These are phyloP conservation scores for Hypothenemus hampei DNA, from an alignment of 1,140 invertebrate genomes.

Conservation along the genomic window DNA sequence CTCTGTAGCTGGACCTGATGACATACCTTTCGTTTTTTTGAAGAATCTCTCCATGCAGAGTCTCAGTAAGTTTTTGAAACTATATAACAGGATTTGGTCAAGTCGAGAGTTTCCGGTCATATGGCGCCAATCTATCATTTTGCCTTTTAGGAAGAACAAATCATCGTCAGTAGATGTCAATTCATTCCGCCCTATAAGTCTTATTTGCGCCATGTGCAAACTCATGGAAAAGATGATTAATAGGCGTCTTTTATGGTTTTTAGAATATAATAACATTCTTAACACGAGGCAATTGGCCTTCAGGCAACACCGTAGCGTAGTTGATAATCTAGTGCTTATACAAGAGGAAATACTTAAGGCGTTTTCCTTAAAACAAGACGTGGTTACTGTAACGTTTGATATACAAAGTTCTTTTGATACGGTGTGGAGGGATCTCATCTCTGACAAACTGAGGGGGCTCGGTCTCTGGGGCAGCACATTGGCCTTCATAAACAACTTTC, in stretches of 20 bases:
- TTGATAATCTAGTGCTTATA: neutral
- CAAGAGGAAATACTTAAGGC: conserved; percentile 8
- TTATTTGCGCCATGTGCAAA: conserved; percentile 15
- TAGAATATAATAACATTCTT: conserved; percentile 11
- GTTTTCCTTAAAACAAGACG: conserved; percentile 4
- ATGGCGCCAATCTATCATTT: conserved; percentile 12
- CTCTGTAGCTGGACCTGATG: conserved; percentile 8
- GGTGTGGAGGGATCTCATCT: conserved; percentile 1
- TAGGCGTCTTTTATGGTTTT: conserved; percentile 1
- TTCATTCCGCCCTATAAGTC: conserved; percentile 15
- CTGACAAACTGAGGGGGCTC: conserved; percentile 5
- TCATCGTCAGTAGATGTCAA: conserved; percentile 2
- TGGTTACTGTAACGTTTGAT: conserved; percentile 6
- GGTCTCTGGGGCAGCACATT: conserved; percentile 3
- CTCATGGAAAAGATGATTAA: conserved; percentile 16
- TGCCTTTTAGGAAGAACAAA: conserved; percentile 15
- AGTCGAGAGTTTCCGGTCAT: neutral
- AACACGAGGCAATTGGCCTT: neutral
- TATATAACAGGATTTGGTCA: conserved; percentile 1
- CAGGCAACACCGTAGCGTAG: neutral
- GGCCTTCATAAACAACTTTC: conserved; percentile 9
- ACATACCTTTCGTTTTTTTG: conserved; percentile 10
- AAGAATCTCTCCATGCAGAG: neutral
- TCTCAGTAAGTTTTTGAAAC: neutral
- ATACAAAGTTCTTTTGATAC: conserved; percentile 14